Evolutionary conservation across 92 coral and sea anemone species (phyloP).

Genomic region (Pocillopora meandrina): DNA sequence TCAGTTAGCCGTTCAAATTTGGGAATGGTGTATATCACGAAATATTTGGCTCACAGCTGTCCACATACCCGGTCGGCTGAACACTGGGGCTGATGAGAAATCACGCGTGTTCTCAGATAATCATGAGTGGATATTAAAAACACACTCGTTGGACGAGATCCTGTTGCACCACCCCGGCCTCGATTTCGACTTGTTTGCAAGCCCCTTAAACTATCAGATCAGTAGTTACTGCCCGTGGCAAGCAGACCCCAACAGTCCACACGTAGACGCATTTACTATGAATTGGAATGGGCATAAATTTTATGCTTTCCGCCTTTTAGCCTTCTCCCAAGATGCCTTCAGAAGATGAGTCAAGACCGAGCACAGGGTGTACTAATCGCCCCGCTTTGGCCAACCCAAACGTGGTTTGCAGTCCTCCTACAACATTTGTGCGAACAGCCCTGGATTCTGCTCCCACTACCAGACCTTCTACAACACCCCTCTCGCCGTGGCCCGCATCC

Average conservation of each 20-base stretch:
- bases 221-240: slow-evolving; percentile 18
- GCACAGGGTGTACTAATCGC: slow-evolving; percentile 54
- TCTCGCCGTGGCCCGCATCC: slow-evolving; percentile 20
- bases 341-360: slow-evolving; percentile 46
- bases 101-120: slow-evolving; percentile 55
- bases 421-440: slow-evolving; percentile 43
- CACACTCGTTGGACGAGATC: slow-evolving; percentile 16
- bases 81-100: slow-evolving; percentile 54
- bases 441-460: slow-evolving; percentile 43
- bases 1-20: slow-evolving; percentile 47
- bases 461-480: slow-evolving; percentile 40
- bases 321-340: slow-evolving; percentile 49
- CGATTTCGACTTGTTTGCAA: slow-evolving; percentile 45
- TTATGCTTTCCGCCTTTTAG: slow-evolving; percentile 61
- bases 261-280: slow-evolving; percentile 42
- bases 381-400: slow-evolving; percentile 61
- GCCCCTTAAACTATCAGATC: slow-evolving; percentile 36
- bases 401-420: slow-evolving; percentile 45
- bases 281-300: slow-evolving; percentile 8
- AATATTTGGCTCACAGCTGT: slow-evolving; percentile 66
- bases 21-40: slow-evolving; percentile 64
- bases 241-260: slow-evolving; percentile 11
- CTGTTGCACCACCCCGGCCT: slow-evolving; percentile 2
- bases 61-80: slow-evolving; percentile 58
- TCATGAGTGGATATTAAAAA: slow-evolving; percentile 59